Percentiles rank a stretch among this genome's conserved stretches.
Conservation (phyloP, 2,113 vertebrate genomes). For the Taurulus bubalis region DNA sequence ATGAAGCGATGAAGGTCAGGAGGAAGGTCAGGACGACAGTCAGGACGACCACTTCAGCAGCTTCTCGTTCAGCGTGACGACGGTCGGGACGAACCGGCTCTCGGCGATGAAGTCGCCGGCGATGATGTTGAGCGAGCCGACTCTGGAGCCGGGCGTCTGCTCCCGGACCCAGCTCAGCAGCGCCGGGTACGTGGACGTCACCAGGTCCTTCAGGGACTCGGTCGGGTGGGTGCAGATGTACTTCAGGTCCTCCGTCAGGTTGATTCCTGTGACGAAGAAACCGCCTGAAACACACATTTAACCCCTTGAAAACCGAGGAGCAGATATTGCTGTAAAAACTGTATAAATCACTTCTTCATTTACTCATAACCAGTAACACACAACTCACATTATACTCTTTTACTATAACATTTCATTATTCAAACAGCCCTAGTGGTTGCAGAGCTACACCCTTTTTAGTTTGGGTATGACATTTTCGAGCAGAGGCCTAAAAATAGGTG, state of each 20-base stretch:
- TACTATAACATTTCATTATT: no score
- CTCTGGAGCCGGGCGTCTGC: constrained; percentile 76
- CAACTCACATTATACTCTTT: no score
- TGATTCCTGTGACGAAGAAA: constrained; percentile 86
- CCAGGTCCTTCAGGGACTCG: constrained; percentile 85
- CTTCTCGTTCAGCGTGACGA: constrained; percentile 82
- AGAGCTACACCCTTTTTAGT: no score
- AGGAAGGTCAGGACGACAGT: constrained; percentile 43
- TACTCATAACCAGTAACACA: no score
- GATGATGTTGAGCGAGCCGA: constrained; percentile 82
- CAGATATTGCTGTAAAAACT: no score
- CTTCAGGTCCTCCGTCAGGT: constrained; percentile 84
- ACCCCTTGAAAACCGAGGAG: no score
- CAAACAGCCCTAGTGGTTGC: no score
- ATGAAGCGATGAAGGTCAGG: no score
- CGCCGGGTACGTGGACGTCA: constrained; percentile 80
- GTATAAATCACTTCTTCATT: no score
- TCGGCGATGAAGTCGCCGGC: constrained; percentile 85
- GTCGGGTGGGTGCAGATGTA: constrained; percentile 85
- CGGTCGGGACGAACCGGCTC: constrained; percentile 76
- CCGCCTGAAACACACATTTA: constrained; percentile 75
- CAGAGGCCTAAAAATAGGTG: no score
- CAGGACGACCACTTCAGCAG: constrained; percentile 65
- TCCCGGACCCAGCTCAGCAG: constrained; percentile 82
- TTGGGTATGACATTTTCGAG: no score